Percentiles rank a stretch among this genome's conserved stretches.
These are phyloP conservation scores for Orussus abietinus DNA, from an alignment of 1,140 invertebrate genomes.

Conservation along the genomic window DNA sequence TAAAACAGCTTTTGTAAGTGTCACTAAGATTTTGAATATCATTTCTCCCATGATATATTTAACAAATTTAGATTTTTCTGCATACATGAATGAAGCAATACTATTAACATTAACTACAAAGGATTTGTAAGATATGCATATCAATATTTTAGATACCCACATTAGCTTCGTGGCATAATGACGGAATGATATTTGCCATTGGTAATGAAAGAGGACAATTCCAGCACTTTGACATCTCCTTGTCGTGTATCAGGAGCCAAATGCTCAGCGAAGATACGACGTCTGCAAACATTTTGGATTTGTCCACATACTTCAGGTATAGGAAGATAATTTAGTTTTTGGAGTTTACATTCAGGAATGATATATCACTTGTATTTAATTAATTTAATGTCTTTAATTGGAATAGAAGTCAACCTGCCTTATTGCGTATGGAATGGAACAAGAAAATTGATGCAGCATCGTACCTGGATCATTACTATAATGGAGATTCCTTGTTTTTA, in stretches of 20 bases:
- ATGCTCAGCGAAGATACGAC: constrained; percentile 65
- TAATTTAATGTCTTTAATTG: constrained; percentile 14
- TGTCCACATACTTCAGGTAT: constrained; percentile 67
- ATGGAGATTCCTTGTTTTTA: constrained; percentile 53
- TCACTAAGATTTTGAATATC: constrained; percentile 5
- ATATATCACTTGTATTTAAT: no score
- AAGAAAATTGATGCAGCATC: constrained; percentile 52
- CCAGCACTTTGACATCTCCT: constrained; percentile 73
- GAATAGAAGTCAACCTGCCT: constrained; percentile 54
- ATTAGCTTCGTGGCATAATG: constrained; percentile 68
- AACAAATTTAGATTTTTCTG: no score
- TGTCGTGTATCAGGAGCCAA: constrained; percentile 66
- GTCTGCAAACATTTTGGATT: constrained; percentile 61
- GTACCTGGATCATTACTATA: constrained; percentile 48
- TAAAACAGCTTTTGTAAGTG: constrained; percentile 64
- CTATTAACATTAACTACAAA: no score
- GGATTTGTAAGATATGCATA: no score
- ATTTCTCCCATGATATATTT: constrained; percentile 5
- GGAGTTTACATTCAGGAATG: no score
- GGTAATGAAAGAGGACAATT: constrained; percentile 70
- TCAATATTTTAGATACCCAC: constrained; percentile 61
- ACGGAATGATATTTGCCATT: constrained; percentile 65
- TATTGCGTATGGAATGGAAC: constrained; percentile 58
- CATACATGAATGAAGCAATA: no score
- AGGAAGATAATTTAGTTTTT: neutral